Conservation (phyloP, 2,113 vertebrate genomes). For the Corythoichthys intestinalis region DNA sequence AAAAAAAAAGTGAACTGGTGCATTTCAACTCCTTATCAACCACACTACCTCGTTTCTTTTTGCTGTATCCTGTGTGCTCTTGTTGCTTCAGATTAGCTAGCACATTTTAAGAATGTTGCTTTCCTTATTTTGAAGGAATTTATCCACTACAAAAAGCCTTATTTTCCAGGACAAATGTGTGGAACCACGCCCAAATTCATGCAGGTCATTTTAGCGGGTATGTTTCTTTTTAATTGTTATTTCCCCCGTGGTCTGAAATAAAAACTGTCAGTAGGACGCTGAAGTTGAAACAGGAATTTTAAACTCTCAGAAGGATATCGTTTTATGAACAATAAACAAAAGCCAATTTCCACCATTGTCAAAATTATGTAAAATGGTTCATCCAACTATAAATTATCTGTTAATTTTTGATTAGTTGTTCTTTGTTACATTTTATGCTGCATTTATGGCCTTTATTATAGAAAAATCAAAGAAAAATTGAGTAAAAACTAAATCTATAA, state of each 20-base stretch:
- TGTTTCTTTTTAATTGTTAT: neutral
- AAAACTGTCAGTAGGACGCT: too few species aligned
- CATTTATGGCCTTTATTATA: neutral
- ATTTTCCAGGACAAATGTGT: neutral
- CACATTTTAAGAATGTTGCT: slow-evolving; percentile 38
- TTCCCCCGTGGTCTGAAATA: too few species aligned
- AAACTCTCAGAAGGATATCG: too few species aligned
- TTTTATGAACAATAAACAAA: too few species aligned
- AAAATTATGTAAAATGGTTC: neutral
- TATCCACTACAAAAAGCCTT: neutral
- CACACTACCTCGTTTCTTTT: slow-evolving; percentile 77
- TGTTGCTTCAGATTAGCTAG: slow-evolving; percentile 45
- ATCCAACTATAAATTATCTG: neutral
- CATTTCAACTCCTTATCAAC: slow-evolving; percentile 61
- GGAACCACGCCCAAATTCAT: neutral
- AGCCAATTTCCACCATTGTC: neutral
- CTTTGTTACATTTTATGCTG: neutral
- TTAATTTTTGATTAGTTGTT: neutral
- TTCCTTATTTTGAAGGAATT: slow-evolving; percentile 45
- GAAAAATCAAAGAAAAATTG: too few species aligned
- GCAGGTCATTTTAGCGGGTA: neutral
- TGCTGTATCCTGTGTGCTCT: slow-evolving; percentile 55
- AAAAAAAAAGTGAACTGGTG: slow-evolving; percentile 26
- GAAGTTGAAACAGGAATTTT: too few species aligned
- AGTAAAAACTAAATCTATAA: too few species aligned